Evolutionary conservation across 2,797 vertebrate species (phyloP), one percentile per base, ranked within the genome.

Genomic region (Nasua narica): DNA sequence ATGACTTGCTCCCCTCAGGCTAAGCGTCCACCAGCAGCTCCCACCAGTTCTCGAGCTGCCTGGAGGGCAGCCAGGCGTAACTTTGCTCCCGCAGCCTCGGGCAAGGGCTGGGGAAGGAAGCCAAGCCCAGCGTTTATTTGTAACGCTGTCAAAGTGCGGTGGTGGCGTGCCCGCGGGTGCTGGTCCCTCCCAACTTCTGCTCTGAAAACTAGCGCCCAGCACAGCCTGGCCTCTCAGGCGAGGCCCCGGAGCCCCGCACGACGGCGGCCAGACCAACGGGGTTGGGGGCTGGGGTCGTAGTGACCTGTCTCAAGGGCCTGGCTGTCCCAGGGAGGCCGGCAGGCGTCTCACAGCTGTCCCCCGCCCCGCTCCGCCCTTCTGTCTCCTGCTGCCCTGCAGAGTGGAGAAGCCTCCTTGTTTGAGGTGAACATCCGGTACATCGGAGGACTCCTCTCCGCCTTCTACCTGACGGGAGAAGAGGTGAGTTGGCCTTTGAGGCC

Each of bases 361-460:
- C 43, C 15, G 1, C 72, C 76, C 56, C 52, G 7, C 43, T 15
- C 8, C 23, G 46, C 79, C 62, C 95, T 83, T 98, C 23, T 58
- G 10, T 58, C 11, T 62, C 72, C 18, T 3, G 18, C 91, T 54
- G 83, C 83, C 97, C 96, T 95, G 95, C 72, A 99, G 99, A 99
- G 99, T 0, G 99, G 99, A 62, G 99, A 99, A 90, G 99, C 99
- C 0, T 99, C 99, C 2, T 98, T 99, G 98, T 99, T 99, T 78
- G 99, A 99, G 99, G 99, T 99, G 98, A 99, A 99, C 98, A 99
- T 99, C 97, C 99, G 99, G 94, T 99, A 99, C 76, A 99, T 99
- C 0, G 99, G 99, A 35, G 99, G 99, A 50, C 99, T 99, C 90
- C 99, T 99, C 97, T 99, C 99, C 0, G 98, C 99, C 0, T 99